phyloP scores from a whole-genome alignment of 1,140 invertebrate genomes.

The Lepidurus packardi region DNA sequence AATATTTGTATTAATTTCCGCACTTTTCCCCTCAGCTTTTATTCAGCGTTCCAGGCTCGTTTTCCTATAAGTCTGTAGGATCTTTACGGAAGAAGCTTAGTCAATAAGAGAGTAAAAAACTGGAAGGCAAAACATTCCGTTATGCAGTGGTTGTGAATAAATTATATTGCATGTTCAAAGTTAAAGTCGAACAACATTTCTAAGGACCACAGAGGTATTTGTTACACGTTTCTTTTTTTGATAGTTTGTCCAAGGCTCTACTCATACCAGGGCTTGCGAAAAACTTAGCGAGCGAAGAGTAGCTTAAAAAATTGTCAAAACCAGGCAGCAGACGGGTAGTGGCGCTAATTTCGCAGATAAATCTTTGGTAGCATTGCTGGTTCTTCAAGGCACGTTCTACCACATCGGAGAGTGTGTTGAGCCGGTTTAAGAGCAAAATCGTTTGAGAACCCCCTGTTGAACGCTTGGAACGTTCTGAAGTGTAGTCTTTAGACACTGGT shows the following conservation, averaged over 20 bases:
- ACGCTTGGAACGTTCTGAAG: neutral
- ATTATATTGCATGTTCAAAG: neutral
- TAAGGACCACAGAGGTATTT: neutral
- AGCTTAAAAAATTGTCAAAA: neutral
- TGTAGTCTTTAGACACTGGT: neutral
- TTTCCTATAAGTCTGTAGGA: neutral
- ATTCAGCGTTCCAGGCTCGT: neutral
- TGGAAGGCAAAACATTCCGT: neutral
- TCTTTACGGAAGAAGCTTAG: neutral
- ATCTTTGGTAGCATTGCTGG: neutral
- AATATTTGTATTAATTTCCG: neutral
- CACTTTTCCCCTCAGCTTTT: neutral
- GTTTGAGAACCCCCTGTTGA: neutral
- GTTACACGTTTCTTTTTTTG: neutral
- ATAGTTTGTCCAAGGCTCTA: neutral
- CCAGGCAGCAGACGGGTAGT: neutral
- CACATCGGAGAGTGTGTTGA: neutral
- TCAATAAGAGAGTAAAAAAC: neutral
- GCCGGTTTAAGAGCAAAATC: neutral
- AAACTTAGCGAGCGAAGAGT: neutral
- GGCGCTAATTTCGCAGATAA: neutral
- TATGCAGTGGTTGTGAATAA: slow-evolving; percentile 6
- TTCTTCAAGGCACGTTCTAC: neutral
- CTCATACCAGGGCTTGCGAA: neutral
- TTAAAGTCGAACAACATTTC: neutral